Conservation (phyloP, 2,113 vertebrate genomes). For the Martes martes region DNA sequence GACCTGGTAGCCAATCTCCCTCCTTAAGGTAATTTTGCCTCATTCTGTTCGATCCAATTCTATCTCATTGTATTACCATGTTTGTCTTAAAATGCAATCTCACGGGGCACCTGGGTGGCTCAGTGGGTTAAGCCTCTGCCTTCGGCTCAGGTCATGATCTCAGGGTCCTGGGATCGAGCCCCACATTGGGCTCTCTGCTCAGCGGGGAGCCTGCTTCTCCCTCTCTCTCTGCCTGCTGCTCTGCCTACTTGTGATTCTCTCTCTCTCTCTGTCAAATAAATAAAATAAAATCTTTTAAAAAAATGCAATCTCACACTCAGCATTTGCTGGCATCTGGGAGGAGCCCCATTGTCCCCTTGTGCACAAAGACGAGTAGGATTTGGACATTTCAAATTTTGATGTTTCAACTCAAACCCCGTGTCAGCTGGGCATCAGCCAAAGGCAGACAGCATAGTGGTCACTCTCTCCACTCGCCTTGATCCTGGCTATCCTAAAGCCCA, state of each 20-base stretch:
- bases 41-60: not conserved
- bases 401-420: not conserved
- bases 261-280: too few relatives aligned
- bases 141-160: too few relatives aligned
- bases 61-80: not conserved
- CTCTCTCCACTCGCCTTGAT: too few relatives aligned
- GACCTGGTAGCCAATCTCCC: not conserved
- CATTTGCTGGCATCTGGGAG: not conserved
- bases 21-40: not conserved
- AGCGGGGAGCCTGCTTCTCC: too few relatives aligned
- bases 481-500: not conserved
- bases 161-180: too few relatives aligned
- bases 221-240: too few relatives aligned
- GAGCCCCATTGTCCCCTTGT: too few relatives aligned
- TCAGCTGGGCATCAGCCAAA: not conserved
- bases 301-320: not conserved
- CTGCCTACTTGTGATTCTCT: too few relatives aligned
- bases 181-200: too few relatives aligned
- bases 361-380: not conserved
- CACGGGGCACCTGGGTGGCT: too few relatives aligned
- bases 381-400: not conserved
- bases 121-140: too few relatives aligned
- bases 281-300: too few relatives aligned
- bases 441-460: accelerated
- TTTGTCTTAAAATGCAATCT: not conserved